Evolutionary conservation across 2,797 vertebrate species (phyloP).

Genomic region (Lacerta viridis): DNA sequence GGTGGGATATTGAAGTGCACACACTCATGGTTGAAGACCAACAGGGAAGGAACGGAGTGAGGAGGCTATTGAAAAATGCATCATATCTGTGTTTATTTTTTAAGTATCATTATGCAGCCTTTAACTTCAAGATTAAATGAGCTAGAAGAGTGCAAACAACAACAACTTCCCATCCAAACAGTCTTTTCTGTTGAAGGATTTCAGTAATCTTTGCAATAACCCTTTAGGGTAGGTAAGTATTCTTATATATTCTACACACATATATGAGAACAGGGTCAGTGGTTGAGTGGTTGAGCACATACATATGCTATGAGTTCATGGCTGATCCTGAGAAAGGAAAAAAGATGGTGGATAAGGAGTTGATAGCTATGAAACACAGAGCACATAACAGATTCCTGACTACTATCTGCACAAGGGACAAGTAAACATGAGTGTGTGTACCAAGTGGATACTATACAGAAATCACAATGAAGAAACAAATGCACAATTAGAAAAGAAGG

Average conservation of each 20-base stretch:
- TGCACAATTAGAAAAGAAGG: background rate
- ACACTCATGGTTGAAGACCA: background rate
- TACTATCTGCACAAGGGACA: background rate
- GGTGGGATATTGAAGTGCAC: too few species aligned
- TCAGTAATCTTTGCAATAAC: background rate
- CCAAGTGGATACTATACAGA: background rate
- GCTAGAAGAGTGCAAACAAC: background rate
- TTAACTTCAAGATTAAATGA: background rate
- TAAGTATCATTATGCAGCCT: background rate
- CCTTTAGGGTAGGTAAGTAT: background rate
- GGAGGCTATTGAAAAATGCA: too few species aligned
- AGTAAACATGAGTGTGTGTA: too few species aligned
- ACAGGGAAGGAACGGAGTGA: background rate
- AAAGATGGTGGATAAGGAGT: too few species aligned
- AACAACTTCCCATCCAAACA: background rate
- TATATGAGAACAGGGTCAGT: background rate
- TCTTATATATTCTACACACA: background rate
- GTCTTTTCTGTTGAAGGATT: background rate
- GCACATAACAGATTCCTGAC: background rate
- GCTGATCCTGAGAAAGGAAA: too few species aligned
- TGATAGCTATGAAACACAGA: too few species aligned
- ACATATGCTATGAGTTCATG: too few species aligned
- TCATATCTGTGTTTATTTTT: background rate
- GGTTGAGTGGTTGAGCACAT: background rate
- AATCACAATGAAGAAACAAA: constrained; percentile 7